Percentiles rank a stretch among this genome's conserved stretches.
phyloP scores from a whole-genome alignment of 2,888 invertebrate species.

The Xestia ashworthii region DNA sequence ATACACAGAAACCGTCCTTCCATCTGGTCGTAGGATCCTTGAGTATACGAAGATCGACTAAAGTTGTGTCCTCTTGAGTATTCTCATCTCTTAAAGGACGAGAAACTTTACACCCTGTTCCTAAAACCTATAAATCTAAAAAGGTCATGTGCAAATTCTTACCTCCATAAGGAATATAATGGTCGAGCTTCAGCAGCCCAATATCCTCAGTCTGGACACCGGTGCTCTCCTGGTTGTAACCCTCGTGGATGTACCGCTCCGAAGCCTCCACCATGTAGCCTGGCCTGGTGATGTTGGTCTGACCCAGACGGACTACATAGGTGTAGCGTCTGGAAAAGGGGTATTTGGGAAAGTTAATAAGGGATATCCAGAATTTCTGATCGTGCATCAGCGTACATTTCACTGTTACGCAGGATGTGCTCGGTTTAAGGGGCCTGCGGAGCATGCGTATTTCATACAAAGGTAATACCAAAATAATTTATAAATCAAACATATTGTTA shows the following conservation, averaged over 20 bases:
- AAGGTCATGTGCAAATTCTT: constrained; percentile 4
- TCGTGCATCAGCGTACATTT: too few relatives aligned
- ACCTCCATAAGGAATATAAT: constrained; percentile 47
- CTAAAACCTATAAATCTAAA: not conserved
- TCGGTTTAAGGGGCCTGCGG: too few relatives aligned
- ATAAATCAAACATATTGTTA: too few relatives aligned
- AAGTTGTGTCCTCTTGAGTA: not conserved
- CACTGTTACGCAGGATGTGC: too few relatives aligned
- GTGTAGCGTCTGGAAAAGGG: constrained; percentile 45
- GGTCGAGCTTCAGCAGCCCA: constrained; percentile 47
- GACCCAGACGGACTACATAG: constrained; percentile 49
- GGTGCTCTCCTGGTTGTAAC: constrained; percentile 53
- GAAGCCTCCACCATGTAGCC: constrained; percentile 64
- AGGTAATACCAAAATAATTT: too few relatives aligned
- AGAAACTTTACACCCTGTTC: not conserved
- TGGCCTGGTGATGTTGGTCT: constrained; percentile 61
- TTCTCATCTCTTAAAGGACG: not conserved
- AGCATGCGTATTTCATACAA: too few relatives aligned
- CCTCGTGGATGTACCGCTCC: constrained; percentile 50
- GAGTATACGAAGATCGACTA: not conserved
- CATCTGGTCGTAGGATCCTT: not conserved
- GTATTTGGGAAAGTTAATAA: not conserved
- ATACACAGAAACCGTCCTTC: not conserved
- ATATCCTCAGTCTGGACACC: constrained; percentile 60
- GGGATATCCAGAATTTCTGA: too few relatives aligned